Percentiles rank a stretch among this genome's conserved stretches.
These are phyloP conservation scores for Acanthurus leucopareius DNA, from an alignment of 2,797 vertebrate genomes.

Conservation along the genomic window DNA sequence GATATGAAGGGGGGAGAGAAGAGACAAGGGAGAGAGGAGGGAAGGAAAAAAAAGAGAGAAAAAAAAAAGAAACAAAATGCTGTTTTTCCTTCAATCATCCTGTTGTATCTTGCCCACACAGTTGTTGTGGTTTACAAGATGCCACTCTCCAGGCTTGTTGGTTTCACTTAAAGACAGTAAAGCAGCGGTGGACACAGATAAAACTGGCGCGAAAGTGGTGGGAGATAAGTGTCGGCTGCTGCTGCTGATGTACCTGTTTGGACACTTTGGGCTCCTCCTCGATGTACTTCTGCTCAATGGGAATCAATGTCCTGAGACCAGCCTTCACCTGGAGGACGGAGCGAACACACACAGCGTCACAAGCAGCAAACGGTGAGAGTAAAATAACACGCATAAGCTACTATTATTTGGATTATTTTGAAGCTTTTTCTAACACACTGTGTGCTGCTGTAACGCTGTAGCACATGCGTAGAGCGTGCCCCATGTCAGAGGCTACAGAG, in stretches of 20 bases:
- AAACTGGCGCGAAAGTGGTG: slow-evolving; percentile 36
- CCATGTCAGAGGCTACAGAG: slow-evolving; percentile 70
- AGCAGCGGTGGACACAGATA: slow-evolving; percentile 53
- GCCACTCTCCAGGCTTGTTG: slow-evolving; percentile 72
- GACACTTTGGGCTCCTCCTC: slow-evolving; percentile 98
- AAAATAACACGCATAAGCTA: neutral
- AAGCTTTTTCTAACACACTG: slow-evolving; percentile 21
- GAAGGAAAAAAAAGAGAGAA: slow-evolving; percentile 54
- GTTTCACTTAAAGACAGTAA: slow-evolving; percentile 57
- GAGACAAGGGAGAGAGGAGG: slow-evolving; percentile 68
- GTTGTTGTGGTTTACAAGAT: slow-evolving; percentile 75
- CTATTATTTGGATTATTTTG: slow-evolving; percentile 4
- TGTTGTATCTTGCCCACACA: slow-evolving; percentile 79
- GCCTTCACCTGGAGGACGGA: slow-evolving; percentile 91
- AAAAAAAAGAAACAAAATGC: slow-evolving; percentile 70
- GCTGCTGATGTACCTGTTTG: slow-evolving; percentile 92
- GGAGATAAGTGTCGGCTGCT: slow-evolving; percentile 29
- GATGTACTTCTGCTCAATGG: slow-evolving; percentile 98
- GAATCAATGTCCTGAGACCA: slow-evolving; percentile 94
- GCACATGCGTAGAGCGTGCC: slow-evolving; percentile 60
- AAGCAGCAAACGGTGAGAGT: slow-evolving; percentile 53
- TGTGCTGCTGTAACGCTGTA: slow-evolving; percentile 23
- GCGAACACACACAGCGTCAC: slow-evolving; percentile 40
- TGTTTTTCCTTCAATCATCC: slow-evolving; percentile 82
- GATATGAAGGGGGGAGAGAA: slow-evolving; percentile 65